Evolutionary conservation across 2,797 vertebrate species (phyloP), one percentile per base, ranked within the genome.

Genomic region (Euthynnus affinis): DNA sequence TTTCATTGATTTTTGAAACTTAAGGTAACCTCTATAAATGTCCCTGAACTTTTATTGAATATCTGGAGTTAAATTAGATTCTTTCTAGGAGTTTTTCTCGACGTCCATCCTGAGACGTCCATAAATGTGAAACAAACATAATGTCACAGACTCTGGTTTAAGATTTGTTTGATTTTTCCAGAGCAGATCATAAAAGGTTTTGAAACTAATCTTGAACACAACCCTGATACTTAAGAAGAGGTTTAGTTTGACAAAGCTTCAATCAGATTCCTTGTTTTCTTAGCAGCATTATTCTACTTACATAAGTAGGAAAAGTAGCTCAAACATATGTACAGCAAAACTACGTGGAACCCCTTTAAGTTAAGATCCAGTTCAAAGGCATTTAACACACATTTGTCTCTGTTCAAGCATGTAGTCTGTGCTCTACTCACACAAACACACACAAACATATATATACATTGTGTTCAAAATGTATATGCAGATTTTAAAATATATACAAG

Each of bases 181-280:
- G 22, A 57, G 56, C 61, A 52, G 52, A 46, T 67, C 14, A 32
- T 25, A 3, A 67, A 57, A 72, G 56, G 56, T 82, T 85, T 80
- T 78, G 29, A 74, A 85, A 83, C 51, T 64, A 75, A 83, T 70
- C 73, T 66, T 83, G 9, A n/a, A 42, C 51, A 58, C n/a, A 74
- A 34, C 57, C 55, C 55, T 79, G 52, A 83, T 76, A 59, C 29
- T 55, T 71, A 34, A 75, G 48, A 74, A 58, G 51, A 73, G 37
- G 84, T 71, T 90, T 83, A 68, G 52, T 27, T 49, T 71, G n/a
- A 61, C n/a, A 53, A 76, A 72, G 29, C 44, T 79, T 65, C 25
- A 78, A 83, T 69, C 34, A 40, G 75, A 71, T 52, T 78, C 67
- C 37, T 69, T 70, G 3, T 76, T 86, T 49, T 76, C n/a, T 68